phyloP scores from a whole-genome alignment of 2,888 invertebrate species.

The Aradus depressus region DNA sequence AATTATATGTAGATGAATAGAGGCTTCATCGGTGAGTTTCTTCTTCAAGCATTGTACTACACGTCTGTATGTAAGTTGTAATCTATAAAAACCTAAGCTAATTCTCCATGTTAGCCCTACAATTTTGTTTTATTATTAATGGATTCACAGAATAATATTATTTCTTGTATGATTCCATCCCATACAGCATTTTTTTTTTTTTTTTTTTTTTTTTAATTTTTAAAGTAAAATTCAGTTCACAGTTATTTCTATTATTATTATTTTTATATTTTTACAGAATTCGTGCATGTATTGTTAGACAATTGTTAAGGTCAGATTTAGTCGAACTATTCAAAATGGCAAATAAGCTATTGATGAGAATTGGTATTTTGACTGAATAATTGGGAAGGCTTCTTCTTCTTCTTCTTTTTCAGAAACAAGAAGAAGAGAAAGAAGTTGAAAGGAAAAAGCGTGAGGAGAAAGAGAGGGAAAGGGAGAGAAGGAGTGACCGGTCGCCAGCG shows the following conservation, averaged over 20 bases:
- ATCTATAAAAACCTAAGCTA: no score
- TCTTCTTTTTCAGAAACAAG: slow-evolving; percentile 54
- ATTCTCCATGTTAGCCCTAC: no score
- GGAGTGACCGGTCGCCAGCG: slow-evolving; percentile 28
- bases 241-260: no score
- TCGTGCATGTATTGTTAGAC: no score
- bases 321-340: not conserved
- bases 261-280: no score
- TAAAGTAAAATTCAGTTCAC: not conserved
- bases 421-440: slow-evolving; percentile 57
- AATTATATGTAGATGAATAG: slow-evolving; percentile 12
- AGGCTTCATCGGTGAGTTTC: slow-evolving; percentile 11
- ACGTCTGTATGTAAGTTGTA: slow-evolving; percentile 14
- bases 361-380: not conserved
- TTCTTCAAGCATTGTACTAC: not conserved
- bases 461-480: slow-evolving; percentile 30
- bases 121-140: no score
- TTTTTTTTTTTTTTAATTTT: not conserved
- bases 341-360: not conserved
- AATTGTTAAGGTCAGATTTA: no score
- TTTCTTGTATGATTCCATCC: no score
- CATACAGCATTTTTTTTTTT: not conserved
- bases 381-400: slow-evolving; percentile 9
- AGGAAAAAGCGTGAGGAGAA: slow-evolving; percentile 36
- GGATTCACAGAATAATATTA: no score